Evolutionary conservation across 1,140 invertebrate species (phyloP).

Genomic region (Hestina assimilis): DNA sequence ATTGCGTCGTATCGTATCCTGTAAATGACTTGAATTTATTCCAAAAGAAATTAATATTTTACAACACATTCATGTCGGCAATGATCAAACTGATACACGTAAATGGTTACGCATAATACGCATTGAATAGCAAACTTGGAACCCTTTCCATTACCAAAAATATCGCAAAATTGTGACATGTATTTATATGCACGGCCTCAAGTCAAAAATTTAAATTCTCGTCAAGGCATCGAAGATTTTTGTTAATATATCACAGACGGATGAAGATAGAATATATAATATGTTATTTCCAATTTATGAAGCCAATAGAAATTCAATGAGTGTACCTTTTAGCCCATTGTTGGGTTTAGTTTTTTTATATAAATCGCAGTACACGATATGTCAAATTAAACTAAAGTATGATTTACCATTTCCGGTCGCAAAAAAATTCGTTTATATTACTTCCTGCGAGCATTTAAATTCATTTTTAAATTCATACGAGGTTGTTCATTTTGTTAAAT

Average conservation of each 20-base stretch:
- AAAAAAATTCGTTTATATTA: conserved; percentile 19
- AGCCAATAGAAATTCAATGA: conserved; percentile 46
- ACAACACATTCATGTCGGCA: conserved; percentile 9
- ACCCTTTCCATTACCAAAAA: conserved; percentile 40
- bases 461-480: conserved; percentile 14
- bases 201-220: conserved; percentile 54
- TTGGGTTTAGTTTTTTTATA: conserved; percentile 33
- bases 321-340: conserved; percentile 38
- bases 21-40: too few relatives aligned
- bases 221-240: conserved; percentile 52
- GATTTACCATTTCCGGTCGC: conserved; percentile 21
- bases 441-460: conserved; percentile 13
- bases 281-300: conserved; percentile 34
- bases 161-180: conserved; percentile 36
- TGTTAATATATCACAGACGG: conserved; percentile 52
- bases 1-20: too few relatives aligned
- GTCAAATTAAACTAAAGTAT: conserved; percentile 16
- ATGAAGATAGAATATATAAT: conserved; percentile 55
- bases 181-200: conserved; percentile 45
- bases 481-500: too few relatives aligned
- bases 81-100: conserved; percentile 4
- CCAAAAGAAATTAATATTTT: conserved; percentile 22
- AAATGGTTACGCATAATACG: conserved; percentile 29
- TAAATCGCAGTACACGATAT: background rate
- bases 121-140: conserved; percentile 26